Base-by-base conservation (phyloP, 92 coral and sea anemone species). In the Heteractis magnifica region DNA sequence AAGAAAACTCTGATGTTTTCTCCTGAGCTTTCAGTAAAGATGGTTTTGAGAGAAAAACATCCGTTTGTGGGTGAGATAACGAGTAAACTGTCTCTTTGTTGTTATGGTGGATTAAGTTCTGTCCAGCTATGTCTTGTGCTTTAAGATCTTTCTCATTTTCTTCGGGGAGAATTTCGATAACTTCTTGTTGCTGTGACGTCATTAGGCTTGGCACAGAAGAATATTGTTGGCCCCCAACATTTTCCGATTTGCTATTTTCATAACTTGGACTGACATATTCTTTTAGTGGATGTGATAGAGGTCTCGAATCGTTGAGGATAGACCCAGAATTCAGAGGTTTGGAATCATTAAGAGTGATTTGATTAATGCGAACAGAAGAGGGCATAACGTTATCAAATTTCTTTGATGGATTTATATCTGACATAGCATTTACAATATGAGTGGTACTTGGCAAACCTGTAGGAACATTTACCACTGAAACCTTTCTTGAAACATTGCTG, bases 81-180 rank as follows among this genome's bases (percentile, higher is more conserved):
- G 68, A 51, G 10, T 14, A 12, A 48, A 65, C 50, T n/a, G 77
- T 16, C 58, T 85, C 88, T 78, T 70, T 85, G 9, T 71, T 49
- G n/a, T 85, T 85, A 56, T 78, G 88, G 56, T 78, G 83, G 20
- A 76, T 23, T 1, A 78, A 71, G 4, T 52, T 44, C 19, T 55
- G 83, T 16, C 78, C 83, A 20, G 64, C 8, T 56, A 34, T 1
- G 44, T 34, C 34, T 26, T 26, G 34, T 26, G 34, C 34, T 26
- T 26, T 0, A 26, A 26, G 53, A 0, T 50, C n/a, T 52, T 70
- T 68, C 10, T 50, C 75, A 13, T 79, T 79, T 19, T 72, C 68
- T 6, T 16, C 72, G 16, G 83, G 88, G 4, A 85, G 83, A 48
- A 62, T 26, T 65, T 85, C 88, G 15, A 76, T 76, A 34, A 78